Evolutionary conservation across 1,140 invertebrate species (phyloP).

Genomic region (Drosophila rufa): DNA sequence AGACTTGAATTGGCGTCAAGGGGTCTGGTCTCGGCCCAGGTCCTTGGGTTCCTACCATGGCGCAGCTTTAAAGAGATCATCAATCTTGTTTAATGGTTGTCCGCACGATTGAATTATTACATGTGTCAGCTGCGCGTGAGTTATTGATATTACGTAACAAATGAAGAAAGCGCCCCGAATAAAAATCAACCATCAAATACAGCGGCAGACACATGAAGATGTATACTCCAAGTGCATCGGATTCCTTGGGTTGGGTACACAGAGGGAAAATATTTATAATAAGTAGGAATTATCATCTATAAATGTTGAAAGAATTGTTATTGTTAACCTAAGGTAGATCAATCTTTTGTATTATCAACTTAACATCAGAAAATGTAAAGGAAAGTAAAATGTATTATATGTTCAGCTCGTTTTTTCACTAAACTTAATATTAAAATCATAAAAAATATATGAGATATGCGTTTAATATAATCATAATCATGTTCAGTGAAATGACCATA

Average conservation of each 20-base stretch:
- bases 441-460: too few species aligned
- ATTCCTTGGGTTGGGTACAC: background rate
- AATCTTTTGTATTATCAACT: too few species aligned
- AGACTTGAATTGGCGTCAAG: constrained; percentile 56
- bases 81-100: constrained; percentile 85
- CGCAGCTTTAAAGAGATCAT: constrained; percentile 79
- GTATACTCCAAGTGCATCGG: background rate
- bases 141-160: constrained; percentile 83
- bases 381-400: too few species aligned
- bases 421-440: too few species aligned
- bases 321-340: too few species aligned
- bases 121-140: constrained; percentile 84
- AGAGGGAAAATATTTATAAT: background rate
- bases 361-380: too few species aligned
- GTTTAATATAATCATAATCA: too few species aligned
- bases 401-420: too few species aligned
- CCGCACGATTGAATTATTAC: constrained; percentile 85
- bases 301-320: background rate
- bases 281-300: background rate
- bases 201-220: constrained; percentile 22
- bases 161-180: constrained; percentile 75
- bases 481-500: too few species aligned
- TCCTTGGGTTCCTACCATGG: constrained; percentile 24
- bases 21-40: constrained; percentile 39
- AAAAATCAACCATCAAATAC: constrained; percentile 74